phyloP scores from a whole-genome alignment of 2,888 invertebrate species.

The Psylliodes chrysocephalus region DNA sequence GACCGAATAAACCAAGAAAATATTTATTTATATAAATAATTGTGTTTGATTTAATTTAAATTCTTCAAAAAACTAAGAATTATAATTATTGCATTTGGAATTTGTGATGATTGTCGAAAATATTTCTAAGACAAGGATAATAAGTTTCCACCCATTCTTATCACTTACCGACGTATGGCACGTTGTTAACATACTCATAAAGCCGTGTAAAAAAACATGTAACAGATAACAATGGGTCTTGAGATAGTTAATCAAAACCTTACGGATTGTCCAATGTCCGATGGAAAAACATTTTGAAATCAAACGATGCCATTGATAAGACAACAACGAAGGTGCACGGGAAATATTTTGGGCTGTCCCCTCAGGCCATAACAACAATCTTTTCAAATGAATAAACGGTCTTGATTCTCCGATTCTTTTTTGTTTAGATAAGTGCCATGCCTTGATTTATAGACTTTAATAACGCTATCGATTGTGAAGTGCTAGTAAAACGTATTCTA shows the following conservation, averaged over 20 bases:
- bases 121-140: too few species aligned
- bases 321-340: conserved; percentile 4
- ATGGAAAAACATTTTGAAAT: conserved; percentile 6
- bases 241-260: not conserved
- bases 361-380: not conserved
- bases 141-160: too few species aligned
- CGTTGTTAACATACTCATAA: too few species aligned
- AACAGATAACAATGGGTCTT: not conserved
- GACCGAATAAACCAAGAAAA: too few species aligned
- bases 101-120: too few species aligned
- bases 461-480: conserved; percentile 8
- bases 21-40: too few species aligned
- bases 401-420: conserved; percentile 8
- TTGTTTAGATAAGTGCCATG: conserved; percentile 14
- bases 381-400: not conserved
- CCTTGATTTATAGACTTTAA: conserved; percentile 20
- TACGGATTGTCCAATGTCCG: not conserved
- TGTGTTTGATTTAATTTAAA: too few species aligned
- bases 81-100: too few species aligned
- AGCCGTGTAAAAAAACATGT: not conserved
- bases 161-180: too few species aligned
- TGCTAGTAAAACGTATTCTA: not conserved
- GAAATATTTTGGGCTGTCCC: conserved; percentile 1
- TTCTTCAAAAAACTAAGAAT: too few species aligned
- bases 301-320: conserved; percentile 21